Conservation (phyloP, 2,113 vertebrate species). For the Eulacestoma nigropectus region DNA sequence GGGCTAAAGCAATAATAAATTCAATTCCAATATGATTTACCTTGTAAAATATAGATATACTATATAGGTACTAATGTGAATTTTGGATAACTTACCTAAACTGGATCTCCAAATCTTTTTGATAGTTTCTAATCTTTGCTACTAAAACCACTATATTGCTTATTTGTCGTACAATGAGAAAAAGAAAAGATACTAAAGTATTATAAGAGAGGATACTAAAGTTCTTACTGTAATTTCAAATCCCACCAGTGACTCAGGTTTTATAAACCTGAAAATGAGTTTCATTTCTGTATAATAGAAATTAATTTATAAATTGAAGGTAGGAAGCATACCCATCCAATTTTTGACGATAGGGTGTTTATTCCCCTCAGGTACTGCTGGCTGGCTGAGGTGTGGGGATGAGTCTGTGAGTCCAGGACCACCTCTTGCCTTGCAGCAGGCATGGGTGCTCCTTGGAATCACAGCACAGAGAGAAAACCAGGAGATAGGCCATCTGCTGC, state of each 20-base stretch:
- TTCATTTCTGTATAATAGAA: background rate
- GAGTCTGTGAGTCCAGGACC: no score
- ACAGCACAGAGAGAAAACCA: background rate
- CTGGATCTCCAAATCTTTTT: background rate
- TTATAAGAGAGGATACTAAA: background rate
- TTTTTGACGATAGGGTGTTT: background rate
- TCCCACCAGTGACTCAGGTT: background rate
- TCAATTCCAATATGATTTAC: background rate
- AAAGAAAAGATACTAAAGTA: background rate
- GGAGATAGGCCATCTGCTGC: background rate
- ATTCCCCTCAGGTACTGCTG: background rate
- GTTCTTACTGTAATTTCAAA: background rate
- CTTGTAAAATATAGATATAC: background rate
- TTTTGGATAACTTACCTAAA: background rate
- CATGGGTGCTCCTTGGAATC: background rate
- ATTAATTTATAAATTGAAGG: background rate
- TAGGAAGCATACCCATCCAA: background rate
- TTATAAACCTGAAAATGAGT: background rate
- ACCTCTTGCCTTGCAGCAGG: background rate
- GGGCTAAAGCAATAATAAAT: background rate
- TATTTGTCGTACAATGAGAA: background rate
- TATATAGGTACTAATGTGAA: background rate
- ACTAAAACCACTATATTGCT: background rate
- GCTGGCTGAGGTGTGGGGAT: background rate
- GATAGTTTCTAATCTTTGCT: background rate